Base-by-base conservation (phyloP, 2,113 vertebrate genomes). In the Semicossyphus pulcher region DNA sequence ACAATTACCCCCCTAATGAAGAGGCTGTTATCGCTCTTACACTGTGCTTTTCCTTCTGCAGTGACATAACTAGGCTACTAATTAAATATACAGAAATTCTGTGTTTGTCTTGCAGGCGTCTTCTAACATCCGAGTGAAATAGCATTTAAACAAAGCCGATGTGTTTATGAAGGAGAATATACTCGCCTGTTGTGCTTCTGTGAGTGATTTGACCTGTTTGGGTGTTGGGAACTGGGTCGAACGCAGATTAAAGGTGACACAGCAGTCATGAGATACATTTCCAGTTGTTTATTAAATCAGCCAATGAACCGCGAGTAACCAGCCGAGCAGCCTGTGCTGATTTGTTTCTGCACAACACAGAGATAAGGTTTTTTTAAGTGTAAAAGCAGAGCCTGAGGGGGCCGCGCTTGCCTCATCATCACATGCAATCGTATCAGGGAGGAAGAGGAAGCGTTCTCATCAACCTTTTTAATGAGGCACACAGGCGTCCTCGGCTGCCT, bases 381-480 rank as follows among this genome's bases (percentile, higher is more conserved):
- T 59, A 56, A 48, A 67, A 61, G 16, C 32, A 62, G 32, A 73
- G 51, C 34, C 52, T 2, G 3, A 47, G 7, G 47, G n/a, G 51
- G 36, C 71, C 63, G 44, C 2, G 21, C 7, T 18, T 39, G 44
- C 54, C 60, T 65, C 56, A 57, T 64, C 51, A 56, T 54, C 62
- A 42, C 49, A 34, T 39, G 41, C 18, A 23, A 66, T 51, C 32
- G 45, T 25, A 60, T 70, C 6, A 7, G 23, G n/a, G 18, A 12
- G 41, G 41, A 44, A 44, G 42, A 51, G 70, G 58, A 78, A 71
- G 45, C 25, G 1, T 68, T 79, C 74, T 72, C 81, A 79, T 79
- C 85, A 83, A 57, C 85, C 72, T 83, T 69, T 84, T 82, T 84
- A 76, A 87, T 72, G 73, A 83, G 58, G 76, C 76, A 48, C 67